Evolutionary conservation across 2,888 invertebrate genomes (phyloP).

Genomic region (Latrodectus hesperus): DNA sequence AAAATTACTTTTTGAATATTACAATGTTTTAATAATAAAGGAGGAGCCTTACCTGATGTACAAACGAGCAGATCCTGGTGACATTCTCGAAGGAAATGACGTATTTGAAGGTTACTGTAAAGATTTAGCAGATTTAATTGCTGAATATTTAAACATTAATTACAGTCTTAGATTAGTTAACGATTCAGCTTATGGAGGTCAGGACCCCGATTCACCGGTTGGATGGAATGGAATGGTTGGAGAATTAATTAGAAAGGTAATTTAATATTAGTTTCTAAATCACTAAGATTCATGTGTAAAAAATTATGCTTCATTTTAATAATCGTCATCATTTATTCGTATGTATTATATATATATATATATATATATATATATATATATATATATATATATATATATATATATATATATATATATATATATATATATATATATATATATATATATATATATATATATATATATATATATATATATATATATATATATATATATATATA

Average conservation of each 20-base stretch:
- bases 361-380: too few relatives aligned
- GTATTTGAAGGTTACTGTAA: slow-evolving; percentile 93
- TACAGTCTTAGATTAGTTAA: slow-evolving; percentile 69
- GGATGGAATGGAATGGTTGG: slow-evolving; percentile 73
- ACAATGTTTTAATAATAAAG: slow-evolving; percentile 74
- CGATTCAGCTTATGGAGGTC: slow-evolving; percentile 70
- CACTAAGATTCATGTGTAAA: not conserved
- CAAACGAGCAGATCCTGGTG: slow-evolving; percentile 80
- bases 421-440: too few relatives aligned
- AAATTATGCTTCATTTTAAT: too few relatives aligned
- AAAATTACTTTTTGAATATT: too few relatives aligned
- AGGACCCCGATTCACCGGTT: slow-evolving; percentile 69
- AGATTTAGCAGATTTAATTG: slow-evolving; percentile 88
- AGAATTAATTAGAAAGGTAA: slow-evolving; percentile 71
- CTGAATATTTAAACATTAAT: slow-evolving; percentile 78
- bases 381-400: too few relatives aligned
- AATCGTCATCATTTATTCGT: too few relatives aligned
- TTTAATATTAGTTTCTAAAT: not conserved
- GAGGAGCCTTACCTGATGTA: slow-evolving; percentile 93
- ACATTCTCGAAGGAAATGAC: slow-evolving; percentile 83
- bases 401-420: too few relatives aligned
- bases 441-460: too few relatives aligned
- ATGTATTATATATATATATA: too few relatives aligned
- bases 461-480: too few relatives aligned
- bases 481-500: too few relatives aligned